Conservation (phyloP, 1,140 invertebrate species). For the Hypsibius dujardini region DNA sequence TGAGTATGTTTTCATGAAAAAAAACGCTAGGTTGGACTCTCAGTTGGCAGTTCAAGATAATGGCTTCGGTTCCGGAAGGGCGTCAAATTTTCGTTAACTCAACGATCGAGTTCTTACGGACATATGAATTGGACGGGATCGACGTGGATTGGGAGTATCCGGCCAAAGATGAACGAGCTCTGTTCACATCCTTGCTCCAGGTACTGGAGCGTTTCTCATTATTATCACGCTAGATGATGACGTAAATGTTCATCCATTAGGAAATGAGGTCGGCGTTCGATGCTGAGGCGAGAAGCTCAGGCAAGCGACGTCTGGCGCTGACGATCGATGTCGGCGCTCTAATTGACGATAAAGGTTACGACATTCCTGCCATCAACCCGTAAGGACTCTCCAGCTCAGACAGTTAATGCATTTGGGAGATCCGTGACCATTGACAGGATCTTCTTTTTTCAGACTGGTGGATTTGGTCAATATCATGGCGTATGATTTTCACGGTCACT, state of each 20-base stretch:
- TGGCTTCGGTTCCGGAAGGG: background rate
- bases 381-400: slow-evolving; percentile 13
- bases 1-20: too few species aligned
- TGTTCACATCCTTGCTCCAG: background rate
- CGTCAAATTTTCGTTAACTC: slow-evolving; percentile 3
- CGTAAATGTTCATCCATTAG: slow-evolving; percentile 16
- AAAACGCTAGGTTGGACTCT: background rate
- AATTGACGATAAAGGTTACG: slow-evolving; percentile 41
- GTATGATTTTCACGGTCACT: slow-evolving; percentile 70
- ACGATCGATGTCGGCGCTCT: slow-evolving; percentile 26
- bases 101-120: background rate
- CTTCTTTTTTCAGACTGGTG: slow-evolving; percentile 38
- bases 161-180: background rate
- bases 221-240: background rate
- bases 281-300: slow-evolving; percentile 22
- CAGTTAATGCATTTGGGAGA: too few species aligned
- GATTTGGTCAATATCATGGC: slow-evolving; percentile 78
- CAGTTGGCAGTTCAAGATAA: background rate
- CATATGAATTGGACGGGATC: slow-evolving; percentile 9
- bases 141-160: slow-evolving; percentile 4
- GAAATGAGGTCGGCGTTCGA: slow-evolving; percentile 23
- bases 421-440: too few species aligned
- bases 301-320: slow-evolving; percentile 22
- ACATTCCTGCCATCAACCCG: slow-evolving; percentile 48
- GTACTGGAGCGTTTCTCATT: background rate